These are phyloP conservation scores for Hypotaenidia okinawae DNA, from an alignment of 2,797 vertebrate species.

Conservation along the genomic window DNA sequence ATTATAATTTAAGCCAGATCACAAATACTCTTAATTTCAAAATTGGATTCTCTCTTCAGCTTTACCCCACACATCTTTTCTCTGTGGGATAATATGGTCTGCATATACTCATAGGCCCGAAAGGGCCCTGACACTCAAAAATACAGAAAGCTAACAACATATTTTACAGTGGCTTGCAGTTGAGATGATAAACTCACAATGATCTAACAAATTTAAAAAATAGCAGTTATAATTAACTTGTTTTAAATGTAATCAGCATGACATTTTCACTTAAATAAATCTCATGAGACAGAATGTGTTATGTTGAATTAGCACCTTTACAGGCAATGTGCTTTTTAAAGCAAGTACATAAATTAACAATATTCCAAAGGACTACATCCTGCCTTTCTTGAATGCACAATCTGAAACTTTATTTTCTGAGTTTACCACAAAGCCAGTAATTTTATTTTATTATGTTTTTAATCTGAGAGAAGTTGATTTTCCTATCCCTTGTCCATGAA, in stretches of 20 bases:
- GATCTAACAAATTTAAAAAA: neutral
- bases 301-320: slow-evolving; percentile 63
- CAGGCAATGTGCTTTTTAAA: slow-evolving; percentile 62
- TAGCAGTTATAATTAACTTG: slow-evolving; percentile 30
- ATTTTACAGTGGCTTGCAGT: neutral
- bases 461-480: fast-evolving
- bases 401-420: neutral
- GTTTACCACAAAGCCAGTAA: neutral
- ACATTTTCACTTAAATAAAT: slow-evolving; percentile 63
- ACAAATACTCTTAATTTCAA: neutral
- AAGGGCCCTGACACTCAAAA: neutral
- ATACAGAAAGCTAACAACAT: neutral
- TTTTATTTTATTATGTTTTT: neutral
- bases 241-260: slow-evolving; percentile 47
- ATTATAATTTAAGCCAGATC: neutral
- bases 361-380: neutral
- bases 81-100: neutral
- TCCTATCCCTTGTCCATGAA: neutral
- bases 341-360: slow-evolving; percentile 23
- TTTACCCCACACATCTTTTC: neutral
- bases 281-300: slow-evolving; percentile 52
- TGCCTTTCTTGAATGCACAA: neutral
- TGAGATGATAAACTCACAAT: neutral
- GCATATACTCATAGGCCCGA: neutral
- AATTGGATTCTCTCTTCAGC: neutral